A percentile compares a stretch with the other conserved stretches of the same genome.
Conservation (phyloP, 2,888 invertebrate genomes). For the Chouioia cunea region DNA sequence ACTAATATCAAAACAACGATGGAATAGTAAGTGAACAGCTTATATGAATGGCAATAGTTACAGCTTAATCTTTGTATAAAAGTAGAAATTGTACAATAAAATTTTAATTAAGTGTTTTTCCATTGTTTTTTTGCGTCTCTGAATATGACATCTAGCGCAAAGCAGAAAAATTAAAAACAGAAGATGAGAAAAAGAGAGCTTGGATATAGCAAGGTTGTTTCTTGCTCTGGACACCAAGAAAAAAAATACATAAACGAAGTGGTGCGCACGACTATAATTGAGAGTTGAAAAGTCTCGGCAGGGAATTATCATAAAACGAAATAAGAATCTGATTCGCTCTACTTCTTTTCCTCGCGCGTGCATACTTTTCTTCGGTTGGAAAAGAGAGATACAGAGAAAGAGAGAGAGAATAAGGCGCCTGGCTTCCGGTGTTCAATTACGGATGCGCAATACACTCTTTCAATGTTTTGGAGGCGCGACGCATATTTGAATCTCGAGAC, state of each 20-base stretch:
- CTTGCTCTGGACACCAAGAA: conserved; percentile 25
- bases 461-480: conserved; percentile 19
- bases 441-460: conserved; percentile 29
- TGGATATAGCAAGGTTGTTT: conserved; percentile 20
- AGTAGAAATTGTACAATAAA: background rate
- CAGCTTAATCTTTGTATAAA: too few species aligned
- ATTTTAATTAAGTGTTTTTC: background rate
- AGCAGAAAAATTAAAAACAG: conserved; percentile 31
- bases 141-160: too few species aligned
- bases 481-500: too few species aligned
- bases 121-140: too few species aligned
- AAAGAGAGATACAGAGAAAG: background rate
- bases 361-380: background rate
- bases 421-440: conserved; percentile 48
- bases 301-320: conserved; percentile 45
- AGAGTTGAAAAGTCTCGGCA: conserved; percentile 45
- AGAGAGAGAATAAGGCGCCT: conserved; percentile 13
- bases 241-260: conserved; percentile 45
- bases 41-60: too few species aligned
- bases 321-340: conserved; percentile 45
- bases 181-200: conserved; percentile 21
- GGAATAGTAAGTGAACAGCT: too few species aligned
- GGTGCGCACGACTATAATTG: conserved; percentile 41
- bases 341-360: background rate
- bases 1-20: too few species aligned